phyloP scores from a whole-genome alignment of 2,113 vertebrate species.

The Tamias sibiricus region DNA sequence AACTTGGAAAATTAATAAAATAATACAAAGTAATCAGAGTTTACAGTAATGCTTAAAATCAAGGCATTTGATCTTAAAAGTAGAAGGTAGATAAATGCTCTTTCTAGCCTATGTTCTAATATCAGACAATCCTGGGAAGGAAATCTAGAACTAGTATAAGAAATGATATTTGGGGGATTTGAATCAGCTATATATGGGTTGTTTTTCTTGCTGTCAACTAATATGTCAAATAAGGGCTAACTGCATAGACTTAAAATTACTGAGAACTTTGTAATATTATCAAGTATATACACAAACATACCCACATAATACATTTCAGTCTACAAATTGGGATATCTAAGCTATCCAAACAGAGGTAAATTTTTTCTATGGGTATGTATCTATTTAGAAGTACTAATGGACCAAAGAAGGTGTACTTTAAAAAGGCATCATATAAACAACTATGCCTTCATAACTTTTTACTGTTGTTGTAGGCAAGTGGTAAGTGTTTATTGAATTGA shows the following conservation, averaged over 20 bases:
- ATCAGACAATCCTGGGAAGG: neutral
- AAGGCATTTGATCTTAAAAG: neutral
- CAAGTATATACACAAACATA: neutral
- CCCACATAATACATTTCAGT: neutral
- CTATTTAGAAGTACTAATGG: neutral
- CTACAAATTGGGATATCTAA: neutral
- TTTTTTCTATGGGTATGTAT: neutral
- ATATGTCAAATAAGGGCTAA: neutral
- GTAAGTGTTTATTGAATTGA: neutral
- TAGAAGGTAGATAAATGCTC: neutral
- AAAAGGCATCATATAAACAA: neutral
- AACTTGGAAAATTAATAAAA: conserved; percentile 18
- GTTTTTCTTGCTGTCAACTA: neutral
- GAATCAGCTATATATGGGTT: neutral
- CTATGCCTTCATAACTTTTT: neutral
- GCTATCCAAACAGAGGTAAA: neutral
- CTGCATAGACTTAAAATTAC: neutral
- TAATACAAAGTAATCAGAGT: neutral
- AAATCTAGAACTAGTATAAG: neutral
- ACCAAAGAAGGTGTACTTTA: neutral
- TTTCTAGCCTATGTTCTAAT: neutral
- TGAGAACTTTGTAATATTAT: neutral
- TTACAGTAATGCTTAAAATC: neutral
- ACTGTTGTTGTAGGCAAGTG: neutral
- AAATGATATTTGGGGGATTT: neutral